Conservation (phyloP, 2,113 vertebrate species). For the Leptosomus discolor region DNA sequence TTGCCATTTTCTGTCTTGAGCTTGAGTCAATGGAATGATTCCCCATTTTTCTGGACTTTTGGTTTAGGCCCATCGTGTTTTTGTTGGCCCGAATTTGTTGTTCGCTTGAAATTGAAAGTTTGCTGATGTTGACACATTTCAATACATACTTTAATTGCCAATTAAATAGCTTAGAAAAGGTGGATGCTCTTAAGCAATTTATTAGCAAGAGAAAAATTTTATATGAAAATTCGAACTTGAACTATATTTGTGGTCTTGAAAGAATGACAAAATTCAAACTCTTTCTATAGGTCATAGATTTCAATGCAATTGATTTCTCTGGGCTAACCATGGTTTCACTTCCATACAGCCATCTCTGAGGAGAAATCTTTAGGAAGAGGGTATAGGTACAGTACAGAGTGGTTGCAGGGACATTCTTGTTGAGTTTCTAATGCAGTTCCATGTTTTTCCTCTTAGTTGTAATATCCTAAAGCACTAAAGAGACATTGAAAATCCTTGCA, state of each 20-base stretch:
- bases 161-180: neutral
- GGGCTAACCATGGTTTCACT: neutral
- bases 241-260: neutral
- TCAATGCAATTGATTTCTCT: neutral
- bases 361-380: neutral
- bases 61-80: neutral
- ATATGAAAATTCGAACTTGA: neutral
- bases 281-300: neutral
- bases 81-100: neutral
- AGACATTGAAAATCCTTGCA: neutral
- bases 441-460: neutral
- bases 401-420: accelerated
- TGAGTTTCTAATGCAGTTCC: neutral
- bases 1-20: neutral
- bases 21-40: neutral
- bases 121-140: neutral
- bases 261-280: neutral
- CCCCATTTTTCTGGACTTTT: neutral
- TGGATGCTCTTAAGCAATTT: neutral
- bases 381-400: accelerated
- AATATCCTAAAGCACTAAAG: neutral
- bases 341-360: neutral
- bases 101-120: neutral
- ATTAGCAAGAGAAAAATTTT: neutral
- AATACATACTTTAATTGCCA: neutral